Base-by-base conservation (phyloP, 2,797 vertebrate genomes). In the Brachyalestes nurse region DNA sequence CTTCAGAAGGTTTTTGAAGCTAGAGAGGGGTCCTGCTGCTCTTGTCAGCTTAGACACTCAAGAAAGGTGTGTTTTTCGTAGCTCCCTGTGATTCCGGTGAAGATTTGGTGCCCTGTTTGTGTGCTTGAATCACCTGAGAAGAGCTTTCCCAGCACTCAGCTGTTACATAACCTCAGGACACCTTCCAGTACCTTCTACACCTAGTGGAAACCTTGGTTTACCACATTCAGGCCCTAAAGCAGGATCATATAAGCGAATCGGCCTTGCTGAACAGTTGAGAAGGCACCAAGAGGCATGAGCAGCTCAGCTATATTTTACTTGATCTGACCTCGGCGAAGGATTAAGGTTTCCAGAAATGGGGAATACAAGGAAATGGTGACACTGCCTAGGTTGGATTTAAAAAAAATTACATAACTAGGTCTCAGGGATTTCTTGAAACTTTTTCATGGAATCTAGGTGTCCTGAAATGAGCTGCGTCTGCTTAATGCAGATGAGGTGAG, bases 71-170 rank as follows among this genome's bases (percentile, higher is more conserved):
- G 25, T 61, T 25, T 25, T 28, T 34, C 34, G 23, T 6, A 62
- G 5, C 21, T 25, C n/a, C 12, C 13, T 4, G 25, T 13, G 6
- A 14, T 34, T 34, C 61, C 6, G 25, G 61, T 64, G 2, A 34
- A 17, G 16, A 17, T 8, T 6, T 38, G 25, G 28, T 19, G 62
- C 34, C 34, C 19, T 34, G 60, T 38, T 17, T 60, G 5, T 57
- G 57, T 58, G 45, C 16, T 70, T 70, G 47, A 7, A 14, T 79
- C 66, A 38, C 69, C 72, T 83, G 60, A 58, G 62, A 62, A 34
- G 4, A 25, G 10, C 7, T 10, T 0, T 17, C 34, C 28, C 8
- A 34, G 49, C 42, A n/a, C 16, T 17, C 17, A 72, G 5, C 7
- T 28, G 21, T 72, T 72, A n/a, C 19, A 25, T 72, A 57, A 72